Evolutionary conservation across 2,797 vertebrate species (phyloP), one percentile per base, ranked within the genome.

Genomic region (Hemitrygon akajei): DNA sequence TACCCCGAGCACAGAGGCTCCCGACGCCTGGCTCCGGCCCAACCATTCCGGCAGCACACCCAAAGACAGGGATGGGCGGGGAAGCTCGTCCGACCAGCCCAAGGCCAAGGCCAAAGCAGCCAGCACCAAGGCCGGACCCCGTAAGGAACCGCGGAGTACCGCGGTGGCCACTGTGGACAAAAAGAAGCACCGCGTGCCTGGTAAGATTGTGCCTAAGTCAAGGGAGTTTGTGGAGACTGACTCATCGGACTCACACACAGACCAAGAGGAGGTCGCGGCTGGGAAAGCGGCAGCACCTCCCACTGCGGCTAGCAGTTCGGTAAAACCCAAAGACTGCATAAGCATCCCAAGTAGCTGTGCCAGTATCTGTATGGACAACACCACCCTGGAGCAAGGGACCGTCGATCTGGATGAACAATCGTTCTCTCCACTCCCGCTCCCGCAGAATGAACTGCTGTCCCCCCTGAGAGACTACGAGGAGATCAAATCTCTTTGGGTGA

Each of bases 141-240:
- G 98, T 96, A 99, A 99, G 95, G 98, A 99, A 94, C 98, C 98
- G 76, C 97, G 98, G 94, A 96, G 97, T 18, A 97, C 96, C 91
- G 95, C 97, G 27, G 96, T 96, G 79, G 95, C 96, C 69, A 94
- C 95, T 94, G 95, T 97, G 1, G 98, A 99, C 94, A 99, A 98
- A 96, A 98, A 97, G 95, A 99, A 99, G 94, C 98, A 98, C 95
- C 95, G 98, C 95, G 98, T 98, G 40, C 97, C 98, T 56, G 98
- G 96, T 94, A 99, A 97, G 96, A 98, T 97, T 91, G 97, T 97
- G 40, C 98, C 98, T 9, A 99, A 99, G 95, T 99, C 98, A 34
- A 96, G 98, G 94, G 98, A 99, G 95, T 99, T 99, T 96, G 98
- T 99, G 37, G 98, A 99, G 95, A 99, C 98, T 0, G 98, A 99